A percentile compares a stretch with the other conserved stretches of the same genome.
Evolutionary conservation across 35 echinoderm and acorn worm genomes (phyloP).

Genomic region (Eucidaris tribuloides): DNA sequence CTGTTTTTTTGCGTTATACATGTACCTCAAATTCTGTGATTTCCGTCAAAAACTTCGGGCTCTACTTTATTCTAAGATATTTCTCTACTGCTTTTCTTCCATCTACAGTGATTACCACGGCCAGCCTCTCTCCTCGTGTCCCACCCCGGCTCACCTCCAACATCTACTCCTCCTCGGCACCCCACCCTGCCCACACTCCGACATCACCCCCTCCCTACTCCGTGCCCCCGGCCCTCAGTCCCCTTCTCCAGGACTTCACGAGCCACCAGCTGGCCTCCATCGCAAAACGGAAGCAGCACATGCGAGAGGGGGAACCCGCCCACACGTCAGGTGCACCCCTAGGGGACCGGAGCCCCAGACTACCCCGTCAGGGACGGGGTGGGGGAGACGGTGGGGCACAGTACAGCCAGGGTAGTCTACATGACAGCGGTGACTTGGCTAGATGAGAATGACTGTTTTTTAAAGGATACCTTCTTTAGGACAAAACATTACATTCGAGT

Average conservation of each 20-base stretch:
- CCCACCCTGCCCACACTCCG: conserved; percentile 3
- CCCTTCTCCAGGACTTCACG: conserved; percentile 82
- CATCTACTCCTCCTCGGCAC: conserved; percentile 12
- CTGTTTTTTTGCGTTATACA: too few species aligned
- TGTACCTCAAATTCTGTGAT: too few species aligned
- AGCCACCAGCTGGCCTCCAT: conserved; percentile 76
- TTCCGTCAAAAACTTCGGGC: too few species aligned
- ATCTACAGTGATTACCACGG: conserved; percentile 34
- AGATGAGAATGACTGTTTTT: not conserved
- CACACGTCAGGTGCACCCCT: not conserved
- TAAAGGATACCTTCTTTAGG: not conserved
- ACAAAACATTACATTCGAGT: too few species aligned
- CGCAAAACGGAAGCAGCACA: conserved; percentile 62
- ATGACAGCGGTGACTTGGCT: not conserved
- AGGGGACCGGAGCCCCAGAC: conserved; percentile 1
- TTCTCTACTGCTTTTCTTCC: not conserved
- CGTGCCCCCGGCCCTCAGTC: conserved; percentile 73
- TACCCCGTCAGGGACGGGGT: not conserved
- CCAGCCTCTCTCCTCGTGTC: conserved; percentile 54
- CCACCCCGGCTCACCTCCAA: conserved; percentile 34
- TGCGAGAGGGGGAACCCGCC: not conserved
- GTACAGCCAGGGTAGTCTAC: not conserved
- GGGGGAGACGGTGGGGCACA: not conserved
- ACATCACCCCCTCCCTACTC: conserved; percentile 49
- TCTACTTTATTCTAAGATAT: too few species aligned